Evolutionary conservation across 1,140 invertebrate genomes (phyloP).

Genomic region (Drosophila sulfurigaster): DNA sequence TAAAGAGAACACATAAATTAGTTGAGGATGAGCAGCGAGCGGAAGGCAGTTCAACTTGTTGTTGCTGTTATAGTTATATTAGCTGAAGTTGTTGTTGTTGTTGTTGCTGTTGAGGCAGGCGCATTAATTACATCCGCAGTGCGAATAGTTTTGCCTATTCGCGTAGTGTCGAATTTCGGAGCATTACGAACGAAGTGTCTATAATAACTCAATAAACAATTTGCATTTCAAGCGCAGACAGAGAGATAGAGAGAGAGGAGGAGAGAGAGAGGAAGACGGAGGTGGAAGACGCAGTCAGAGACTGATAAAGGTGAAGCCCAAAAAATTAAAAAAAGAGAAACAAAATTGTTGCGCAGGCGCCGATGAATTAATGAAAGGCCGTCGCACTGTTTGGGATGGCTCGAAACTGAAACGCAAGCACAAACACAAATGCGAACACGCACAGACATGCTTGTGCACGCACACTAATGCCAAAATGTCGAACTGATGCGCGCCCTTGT

Average conservation of each 20-base stretch:
- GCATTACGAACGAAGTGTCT: constrained; percentile 41
- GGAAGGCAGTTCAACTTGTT: not conserved
- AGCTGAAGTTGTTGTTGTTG: not conserved
- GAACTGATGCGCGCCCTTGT: constrained; percentile 49
- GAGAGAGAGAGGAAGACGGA: not conserved
- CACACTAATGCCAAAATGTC: constrained; percentile 6
- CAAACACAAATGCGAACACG: constrained; percentile 4
- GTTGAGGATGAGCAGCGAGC: not conserved
- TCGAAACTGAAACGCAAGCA: not conserved
- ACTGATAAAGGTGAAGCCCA: constrained; percentile 34
- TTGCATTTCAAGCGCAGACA: constrained; percentile 46
- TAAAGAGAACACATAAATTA: constrained; percentile 21
- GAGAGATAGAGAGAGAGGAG: not conserved
- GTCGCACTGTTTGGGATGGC: constrained; percentile 43
- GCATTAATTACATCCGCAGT: constrained; percentile 46
- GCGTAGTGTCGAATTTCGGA: constrained; percentile 41
- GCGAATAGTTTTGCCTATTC: constrained; percentile 29
- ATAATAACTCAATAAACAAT: constrained; percentile 62
- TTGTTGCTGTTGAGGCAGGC: constrained; percentile 5
- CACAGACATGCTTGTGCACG: constrained; percentile 2
- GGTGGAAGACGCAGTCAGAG: constrained; percentile 3
- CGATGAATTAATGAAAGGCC: constrained; percentile 61
- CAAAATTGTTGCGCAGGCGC: constrained; percentile 42
- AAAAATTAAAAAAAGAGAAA: not conserved
- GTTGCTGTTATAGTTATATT: not conserved